Conservation (phyloP, 2,888 invertebrate genomes). For the Gastracanthus pulcherrimus region DNA sequence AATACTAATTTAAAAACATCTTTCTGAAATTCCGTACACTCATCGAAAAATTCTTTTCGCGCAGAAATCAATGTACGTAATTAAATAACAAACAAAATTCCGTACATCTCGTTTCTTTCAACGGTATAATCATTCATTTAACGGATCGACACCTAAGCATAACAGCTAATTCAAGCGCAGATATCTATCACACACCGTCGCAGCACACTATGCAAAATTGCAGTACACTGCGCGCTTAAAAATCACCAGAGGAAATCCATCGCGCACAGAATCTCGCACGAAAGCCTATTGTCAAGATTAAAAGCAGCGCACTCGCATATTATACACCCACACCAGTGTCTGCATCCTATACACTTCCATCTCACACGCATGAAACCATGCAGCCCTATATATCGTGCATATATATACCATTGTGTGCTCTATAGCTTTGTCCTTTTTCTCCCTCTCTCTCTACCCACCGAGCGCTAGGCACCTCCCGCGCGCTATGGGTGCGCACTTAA, state of each 20-base stretch:
- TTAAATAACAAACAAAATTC: not conserved
- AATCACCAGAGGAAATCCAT: slow-evolving; percentile 27
- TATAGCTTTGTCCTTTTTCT: not conserved
- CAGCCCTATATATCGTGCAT: not conserved
- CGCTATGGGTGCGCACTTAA: slow-evolving; percentile 38
- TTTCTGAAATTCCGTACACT: too few species aligned
- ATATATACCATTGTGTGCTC: slow-evolving; percentile 17
- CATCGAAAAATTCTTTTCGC: too few species aligned
- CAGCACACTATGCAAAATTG: too few species aligned
- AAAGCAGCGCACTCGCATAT: not conserved
- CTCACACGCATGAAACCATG: not conserved
- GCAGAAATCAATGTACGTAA: not conserved
- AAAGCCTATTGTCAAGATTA: slow-evolving; percentile 15
- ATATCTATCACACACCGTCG: too few species aligned
- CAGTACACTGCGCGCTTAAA: not conserved
- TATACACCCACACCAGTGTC: too few species aligned
- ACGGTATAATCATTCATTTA: not conserved
- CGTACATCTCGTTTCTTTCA: not conserved
- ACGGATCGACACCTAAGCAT: not conserved
- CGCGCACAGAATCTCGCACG: not conserved
- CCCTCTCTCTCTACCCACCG: slow-evolving; percentile 13
- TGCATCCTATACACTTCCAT: too few species aligned
- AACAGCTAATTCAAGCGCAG: not conserved
- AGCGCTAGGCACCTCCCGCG: slow-evolving; percentile 33
- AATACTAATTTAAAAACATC: not conserved